Base-by-base conservation (phyloP, 2,888 invertebrate species). In the Alviniconcha strummeri region DNA sequence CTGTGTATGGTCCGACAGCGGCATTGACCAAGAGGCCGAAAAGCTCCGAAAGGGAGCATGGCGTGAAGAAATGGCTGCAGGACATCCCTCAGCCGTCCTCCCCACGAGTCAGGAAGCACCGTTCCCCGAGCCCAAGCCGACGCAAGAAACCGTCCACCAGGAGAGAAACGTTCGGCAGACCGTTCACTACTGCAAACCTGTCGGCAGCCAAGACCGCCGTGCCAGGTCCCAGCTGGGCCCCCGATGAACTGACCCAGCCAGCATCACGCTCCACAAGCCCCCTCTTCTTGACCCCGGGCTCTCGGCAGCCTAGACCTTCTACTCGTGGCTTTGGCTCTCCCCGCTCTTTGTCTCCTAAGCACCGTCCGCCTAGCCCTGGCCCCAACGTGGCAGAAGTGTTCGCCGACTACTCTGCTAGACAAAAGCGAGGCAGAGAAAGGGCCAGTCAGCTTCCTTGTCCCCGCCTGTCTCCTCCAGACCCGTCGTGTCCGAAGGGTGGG, bases 191-290 rank as follows among this genome's bases (percentile, higher is more conserved):
- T 1, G 1, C 60, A 11, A 4, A 60, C 9, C 60, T 60, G 9
- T 60, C 60, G 60, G 60, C 60, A 60, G 60, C 1, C 60, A 60
- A 60, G 13, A 8, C 9, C 60, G 8, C 60, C 9, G 9, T 13
- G 9, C 60, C 60, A 4, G 80, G 80, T 8, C 80, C 80, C 17
- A 80, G 69, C 80, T 80, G 80, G 80, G 52, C 4, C 9, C 69
- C 54, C 54, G 69, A 80, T 4, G 80, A 80, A 15, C 64, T 80
- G 54, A 54, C 17, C 6, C 55, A 54, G n/a, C 69, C 80, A 52
- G 9, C 13, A 13, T 17, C 64, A 19, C 60, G 78, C 15, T 78
- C 78, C 64, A 60, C 19, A 19, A 77, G 76, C 19, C 76, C 76
- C 19, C 19, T 19, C 76, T 57, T 57, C 19, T 57, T 77, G 76